Conservation (phyloP, 2,113 vertebrate species). For the Clarias batrachus region DNA sequence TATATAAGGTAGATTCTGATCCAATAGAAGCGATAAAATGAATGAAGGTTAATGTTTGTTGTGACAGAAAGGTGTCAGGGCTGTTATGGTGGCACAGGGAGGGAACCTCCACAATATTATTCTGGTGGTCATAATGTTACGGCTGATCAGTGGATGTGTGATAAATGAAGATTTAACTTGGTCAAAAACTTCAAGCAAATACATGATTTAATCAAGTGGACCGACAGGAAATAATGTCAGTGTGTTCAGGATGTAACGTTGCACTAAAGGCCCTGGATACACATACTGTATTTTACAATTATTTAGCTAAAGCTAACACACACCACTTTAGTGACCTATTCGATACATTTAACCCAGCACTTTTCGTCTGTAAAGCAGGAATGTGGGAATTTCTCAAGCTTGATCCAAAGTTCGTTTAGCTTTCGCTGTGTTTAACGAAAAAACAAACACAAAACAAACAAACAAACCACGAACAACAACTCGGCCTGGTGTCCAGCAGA, state of each 20-base stretch:
- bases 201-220: neutral
- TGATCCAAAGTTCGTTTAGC: neutral
- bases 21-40: too few species aligned
- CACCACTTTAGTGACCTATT: too few species aligned
- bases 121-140: too few species aligned
- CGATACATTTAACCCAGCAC: neutral
- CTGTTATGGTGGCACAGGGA: too few species aligned
- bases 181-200: too few species aligned
- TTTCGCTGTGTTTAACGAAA: neutral
- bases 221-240: neutral
- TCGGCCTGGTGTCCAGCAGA: slow-evolving; percentile 38
- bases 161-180: too few species aligned
- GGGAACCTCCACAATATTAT: too few species aligned
- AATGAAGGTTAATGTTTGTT: too few species aligned
- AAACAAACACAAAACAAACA: neutral
- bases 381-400: slow-evolving; percentile 26
- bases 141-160: too few species aligned
- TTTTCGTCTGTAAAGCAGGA: neutral
- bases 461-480: neutral
- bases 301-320: neutral
- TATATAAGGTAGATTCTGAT: too few species aligned
- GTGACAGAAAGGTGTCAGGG: too few species aligned
- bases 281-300: neutral
- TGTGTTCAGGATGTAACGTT: neutral
- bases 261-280: neutral